phyloP scores from a whole-genome alignment of 1,140 invertebrate species.

The Trachelipus rathkii region DNA sequence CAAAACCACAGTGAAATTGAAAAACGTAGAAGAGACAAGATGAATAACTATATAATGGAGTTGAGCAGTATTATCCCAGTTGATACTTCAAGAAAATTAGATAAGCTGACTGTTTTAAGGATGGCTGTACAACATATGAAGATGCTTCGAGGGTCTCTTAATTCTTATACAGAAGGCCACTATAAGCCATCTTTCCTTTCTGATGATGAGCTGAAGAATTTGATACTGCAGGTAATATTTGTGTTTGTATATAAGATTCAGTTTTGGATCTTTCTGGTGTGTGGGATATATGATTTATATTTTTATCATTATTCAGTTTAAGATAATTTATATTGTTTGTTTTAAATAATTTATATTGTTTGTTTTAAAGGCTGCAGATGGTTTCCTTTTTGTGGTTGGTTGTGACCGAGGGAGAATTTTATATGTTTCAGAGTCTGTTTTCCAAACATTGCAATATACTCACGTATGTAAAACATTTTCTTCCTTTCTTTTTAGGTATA shows the following conservation, averaged over 20 bases:
- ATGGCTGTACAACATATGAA: constrained; percentile 93
- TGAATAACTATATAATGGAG: constrained; percentile 93
- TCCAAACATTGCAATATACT: constrained; percentile 74
- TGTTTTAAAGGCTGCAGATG: constrained; percentile 68
- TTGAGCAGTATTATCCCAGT: constrained; percentile 85
- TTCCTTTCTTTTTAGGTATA: too few species aligned
- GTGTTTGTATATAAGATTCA: too few species aligned
- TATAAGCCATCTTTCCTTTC: constrained; percentile 83
- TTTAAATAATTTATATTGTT: too few species aligned
- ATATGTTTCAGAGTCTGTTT: constrained; percentile 87
- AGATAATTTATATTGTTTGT: too few species aligned
- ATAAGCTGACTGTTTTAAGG: constrained; percentile 85
- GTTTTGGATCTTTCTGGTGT: too few species aligned
- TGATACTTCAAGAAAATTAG: constrained; percentile 85
- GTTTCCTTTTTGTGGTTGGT: constrained; percentile 88
- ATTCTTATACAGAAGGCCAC: constrained; percentile 73
- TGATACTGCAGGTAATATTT: constrained; percentile 63
- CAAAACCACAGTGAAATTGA: constrained; percentile 96
- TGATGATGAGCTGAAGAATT: constrained; percentile 79
- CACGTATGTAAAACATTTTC: constrained; percentile 58
- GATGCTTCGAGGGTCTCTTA: constrained; percentile 67
- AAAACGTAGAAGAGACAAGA: constrained; percentile 87
- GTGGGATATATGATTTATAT: too few species aligned
- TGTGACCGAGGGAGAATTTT: constrained; percentile 85
- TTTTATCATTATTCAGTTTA: too few species aligned